Percentiles rank a stretch among this genome's conserved stretches.
These are phyloP conservation scores for Drosophila varians DNA, from an alignment of 1,140 invertebrate species.

Conservation along the genomic window DNA sequence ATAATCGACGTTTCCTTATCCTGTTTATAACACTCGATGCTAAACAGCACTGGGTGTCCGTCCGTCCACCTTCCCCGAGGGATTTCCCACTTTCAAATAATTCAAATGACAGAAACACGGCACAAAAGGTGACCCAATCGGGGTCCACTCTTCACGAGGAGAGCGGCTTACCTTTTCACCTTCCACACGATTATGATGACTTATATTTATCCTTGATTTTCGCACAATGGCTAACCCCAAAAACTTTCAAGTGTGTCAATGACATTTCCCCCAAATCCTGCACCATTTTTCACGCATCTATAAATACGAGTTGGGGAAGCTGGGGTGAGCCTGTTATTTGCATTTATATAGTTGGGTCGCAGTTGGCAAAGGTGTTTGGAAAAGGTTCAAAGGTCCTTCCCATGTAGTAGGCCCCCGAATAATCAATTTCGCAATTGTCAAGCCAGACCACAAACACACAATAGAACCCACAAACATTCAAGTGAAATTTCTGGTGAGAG, in stretches of 20 bases:
- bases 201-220: slow-evolving; percentile 9
- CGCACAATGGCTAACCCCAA: slow-evolving; percentile 16
- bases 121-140: slow-evolving; percentile 35
- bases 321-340: not conserved
- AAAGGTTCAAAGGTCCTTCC: slow-evolving; percentile 7
- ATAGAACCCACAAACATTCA: slow-evolving; percentile 11
- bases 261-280: slow-evolving; percentile 4
- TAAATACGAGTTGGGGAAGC: not conserved
- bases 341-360: not conserved
- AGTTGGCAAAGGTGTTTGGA: not conserved
- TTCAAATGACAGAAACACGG: slow-evolving; percentile 45
- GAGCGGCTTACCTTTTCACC: slow-evolving; percentile 14
- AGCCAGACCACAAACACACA: not conserved
- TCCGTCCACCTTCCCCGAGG: slow-evolving; percentile 4
- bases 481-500: slow-evolving; percentile 24
- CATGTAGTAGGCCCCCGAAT: slow-evolving; percentile 4
- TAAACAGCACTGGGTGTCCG: too few relatives aligned
- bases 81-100: slow-evolving; percentile 38
- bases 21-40: not conserved
- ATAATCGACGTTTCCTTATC: not conserved
- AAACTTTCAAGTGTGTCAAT: slow-evolving; percentile 32
- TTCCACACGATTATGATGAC: not conserved
- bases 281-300: not conserved
- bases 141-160: slow-evolving; percentile 34
- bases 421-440: slow-evolving; percentile 21